A percentile compares a stretch with the other conserved stretches of the same genome.
Evolutionary conservation across 2,113 vertebrate species (phyloP).

Genomic region (Pelobates fuscus): DNA sequence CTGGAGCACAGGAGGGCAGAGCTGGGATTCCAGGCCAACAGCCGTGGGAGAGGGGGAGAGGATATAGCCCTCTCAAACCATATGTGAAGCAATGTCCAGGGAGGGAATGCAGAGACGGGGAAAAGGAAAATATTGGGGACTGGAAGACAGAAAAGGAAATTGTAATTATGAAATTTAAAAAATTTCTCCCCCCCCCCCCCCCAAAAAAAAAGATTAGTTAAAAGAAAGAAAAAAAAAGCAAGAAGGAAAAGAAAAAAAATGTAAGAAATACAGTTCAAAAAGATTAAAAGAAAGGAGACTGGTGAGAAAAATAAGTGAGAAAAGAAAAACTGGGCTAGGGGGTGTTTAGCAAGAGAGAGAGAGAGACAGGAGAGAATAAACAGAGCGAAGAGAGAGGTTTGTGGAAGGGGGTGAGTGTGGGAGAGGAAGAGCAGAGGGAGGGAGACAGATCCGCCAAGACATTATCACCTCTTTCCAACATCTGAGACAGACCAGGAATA

Average conservation of each 20-base stretch:
- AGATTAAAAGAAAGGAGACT: slow-evolving; percentile 20
- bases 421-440: slow-evolving; percentile 48
- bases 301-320: slow-evolving; percentile 35
- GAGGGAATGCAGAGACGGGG: background rate
- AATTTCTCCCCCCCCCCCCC: too few relatives aligned
- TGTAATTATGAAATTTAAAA: too few relatives aligned
- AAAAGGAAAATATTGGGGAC: background rate
- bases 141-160: background rate
- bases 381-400: slow-evolving; percentile 21
- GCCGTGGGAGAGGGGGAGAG: slow-evolving; percentile 40
- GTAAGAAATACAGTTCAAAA: background rate
- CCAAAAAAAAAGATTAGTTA: background rate
- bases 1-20: slow-evolving; percentile 45
- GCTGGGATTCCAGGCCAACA: slow-evolving; percentile 36
- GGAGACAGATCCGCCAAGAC: slow-evolving; percentile 49
- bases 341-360: slow-evolving; percentile 27
- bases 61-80: slow-evolving; percentile 24
- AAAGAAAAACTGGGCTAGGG: slow-evolving; percentile 31
- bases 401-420: slow-evolving; percentile 35
- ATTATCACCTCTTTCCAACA: slow-evolving; percentile 51
- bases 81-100: slow-evolving; percentile 39
- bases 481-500: slow-evolving; percentile 50
- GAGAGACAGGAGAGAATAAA: slow-evolving; percentile 33
- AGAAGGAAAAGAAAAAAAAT: background rate
- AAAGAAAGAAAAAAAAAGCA: background rate